A percentile compares a stretch with the other conserved stretches of the same genome.
These are phyloP conservation scores for Argyrosomus regius DNA, from an alignment of 2,797 vertebrate genomes.

Conservation along the genomic window DNA sequence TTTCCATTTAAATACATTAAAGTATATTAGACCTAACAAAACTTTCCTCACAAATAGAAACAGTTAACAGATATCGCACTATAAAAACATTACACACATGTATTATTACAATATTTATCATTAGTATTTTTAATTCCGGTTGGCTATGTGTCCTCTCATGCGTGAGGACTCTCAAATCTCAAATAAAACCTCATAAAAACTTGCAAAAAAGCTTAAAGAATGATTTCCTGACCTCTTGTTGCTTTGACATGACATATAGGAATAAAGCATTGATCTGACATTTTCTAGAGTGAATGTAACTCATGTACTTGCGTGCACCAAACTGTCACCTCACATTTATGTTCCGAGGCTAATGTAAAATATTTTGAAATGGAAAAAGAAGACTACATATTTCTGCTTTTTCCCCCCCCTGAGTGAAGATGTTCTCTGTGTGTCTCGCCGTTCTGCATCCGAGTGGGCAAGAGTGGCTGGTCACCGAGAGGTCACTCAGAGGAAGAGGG, in stretches of 20 bases:
- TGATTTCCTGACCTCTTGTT: constrained; percentile 10
- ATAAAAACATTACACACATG: no score
- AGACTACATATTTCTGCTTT: constrained; percentile 7
- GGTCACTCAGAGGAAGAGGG: constrained; percentile 40
- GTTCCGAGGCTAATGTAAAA: constrained; percentile 28
- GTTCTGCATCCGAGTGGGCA: constrained; percentile 35
- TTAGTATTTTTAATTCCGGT: not conserved
- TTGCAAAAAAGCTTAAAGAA: not conserved
- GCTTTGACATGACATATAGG: not conserved
- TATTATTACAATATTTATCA: no score
- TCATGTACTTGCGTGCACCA: not conserved
- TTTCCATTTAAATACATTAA: not conserved
- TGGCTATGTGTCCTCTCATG: not conserved
- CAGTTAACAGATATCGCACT: no score
- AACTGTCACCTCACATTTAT: constrained; percentile 43
- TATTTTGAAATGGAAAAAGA: constrained; percentile 22
- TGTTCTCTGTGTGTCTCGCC: constrained; percentile 27
- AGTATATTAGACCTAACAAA: no score
- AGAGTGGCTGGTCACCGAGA: constrained; percentile 52
- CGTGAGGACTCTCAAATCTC: constrained; percentile 1
- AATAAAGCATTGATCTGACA: not conserved
- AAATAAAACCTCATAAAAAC: constrained; percentile 26
- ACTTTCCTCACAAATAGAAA: no score
- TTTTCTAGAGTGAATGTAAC: not conserved
- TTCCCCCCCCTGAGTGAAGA: constrained; percentile 28